phyloP scores from a whole-genome alignment of 2,797 vertebrate species.

The Tenualosa ilisha region DNA sequence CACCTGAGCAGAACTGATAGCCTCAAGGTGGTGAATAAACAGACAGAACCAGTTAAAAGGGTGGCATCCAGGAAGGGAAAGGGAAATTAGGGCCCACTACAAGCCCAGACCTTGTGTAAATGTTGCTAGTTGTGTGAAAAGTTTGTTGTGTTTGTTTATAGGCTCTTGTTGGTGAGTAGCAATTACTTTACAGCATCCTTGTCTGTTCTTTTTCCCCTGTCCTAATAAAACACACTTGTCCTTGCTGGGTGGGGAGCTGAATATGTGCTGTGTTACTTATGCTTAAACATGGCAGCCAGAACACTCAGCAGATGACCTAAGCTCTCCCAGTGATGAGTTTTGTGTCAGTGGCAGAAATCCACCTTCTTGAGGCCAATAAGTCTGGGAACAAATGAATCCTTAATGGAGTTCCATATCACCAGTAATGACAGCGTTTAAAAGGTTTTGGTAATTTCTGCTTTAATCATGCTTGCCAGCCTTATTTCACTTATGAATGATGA shows the following conservation, averaged over 20 bases:
- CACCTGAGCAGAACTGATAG: too few species aligned
- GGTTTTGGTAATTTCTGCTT: background rate
- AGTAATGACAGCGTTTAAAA: background rate
- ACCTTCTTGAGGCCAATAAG: background rate
- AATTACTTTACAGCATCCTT: background rate
- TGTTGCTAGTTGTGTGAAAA: background rate
- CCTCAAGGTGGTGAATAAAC: background rate
- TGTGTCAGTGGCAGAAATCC: background rate
- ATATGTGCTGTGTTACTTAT: background rate
- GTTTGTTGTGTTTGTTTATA: background rate
- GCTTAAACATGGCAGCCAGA: background rate
- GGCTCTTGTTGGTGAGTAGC: background rate
- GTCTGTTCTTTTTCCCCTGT: background rate
- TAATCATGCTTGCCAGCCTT: background rate
- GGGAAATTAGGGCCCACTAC: background rate
- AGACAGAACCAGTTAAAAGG: background rate
- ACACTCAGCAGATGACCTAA: background rate
- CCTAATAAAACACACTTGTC: background rate
- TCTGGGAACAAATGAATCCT: conserved; percentile 2
- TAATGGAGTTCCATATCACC: conserved; percentile 1
- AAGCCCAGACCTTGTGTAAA: background rate
- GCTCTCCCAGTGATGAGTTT: background rate
- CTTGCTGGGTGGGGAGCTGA: background rate
- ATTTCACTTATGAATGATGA: background rate
- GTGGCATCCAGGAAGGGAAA: background rate